Base-by-base conservation (phyloP, 1,140 invertebrate genomes). In the Neodiprion lecontei region DNA sequence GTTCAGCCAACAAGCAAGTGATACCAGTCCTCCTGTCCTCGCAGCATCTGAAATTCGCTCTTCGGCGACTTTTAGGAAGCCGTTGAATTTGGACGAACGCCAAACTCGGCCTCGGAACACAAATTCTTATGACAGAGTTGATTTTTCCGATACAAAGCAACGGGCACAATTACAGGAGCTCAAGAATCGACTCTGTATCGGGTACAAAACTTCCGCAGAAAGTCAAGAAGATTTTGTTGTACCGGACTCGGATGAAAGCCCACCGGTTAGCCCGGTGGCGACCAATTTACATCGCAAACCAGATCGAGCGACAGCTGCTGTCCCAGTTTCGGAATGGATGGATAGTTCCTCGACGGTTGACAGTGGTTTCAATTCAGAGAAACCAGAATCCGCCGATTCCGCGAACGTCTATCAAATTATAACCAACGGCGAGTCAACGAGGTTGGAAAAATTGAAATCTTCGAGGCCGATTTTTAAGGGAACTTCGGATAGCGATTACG, bases 311-410 rank as follows among this genome's bases (percentile, higher is more conserved):
- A 5, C 28, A 40, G 5, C 28, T 40, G n/a, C 53, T 9, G 11
- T 14, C n/a, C 53, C 53, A 17, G 53, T 61, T 61, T 17, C n/a
- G 4, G 7, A 61, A 14, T 61, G 11, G 11, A 61, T 61, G 11
- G 53, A 61, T 12, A 14, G 11, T 12, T 17, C 11, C 11, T 61
- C 53, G 11, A 61, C 53, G n/a, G 53, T 61, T 17, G 53, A 61
- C 53, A 61, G 53, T 61, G 53, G 53, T 61, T 61, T 61, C 53
- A 61, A 61, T 61, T 61, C 53, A 17, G 53, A 61, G 53, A 61
- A 61, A 17, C 53, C 53, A 61, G 53, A 61, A 14, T 61, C 53
- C n/a, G 53, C 53, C 11, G 53, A 40, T 40, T 40, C 28, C 28
- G 28, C 28, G 4, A 40, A 40, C 28, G 28, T 40, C 5, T 40